Base-by-base conservation (phyloP, 2,888 invertebrate genomes). In the Ophion costatus region DNA sequence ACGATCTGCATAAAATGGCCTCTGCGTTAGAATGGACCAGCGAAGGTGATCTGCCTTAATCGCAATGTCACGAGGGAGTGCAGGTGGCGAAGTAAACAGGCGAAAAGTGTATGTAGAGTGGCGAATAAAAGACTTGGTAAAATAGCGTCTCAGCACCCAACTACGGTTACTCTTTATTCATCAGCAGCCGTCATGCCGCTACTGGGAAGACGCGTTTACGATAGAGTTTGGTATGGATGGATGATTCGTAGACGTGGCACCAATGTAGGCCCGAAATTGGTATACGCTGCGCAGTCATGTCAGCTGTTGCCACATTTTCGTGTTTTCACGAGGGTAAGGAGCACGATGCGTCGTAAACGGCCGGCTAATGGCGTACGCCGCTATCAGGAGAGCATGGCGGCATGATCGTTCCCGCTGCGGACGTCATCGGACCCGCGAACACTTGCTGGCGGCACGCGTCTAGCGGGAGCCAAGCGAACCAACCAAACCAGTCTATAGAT, bases 321-420 rank as follows among this genome's bases (percentile, higher is more conserved):
- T 79, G 75, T 38, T 67, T 69, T 22, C 57, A 29, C 61, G 63
- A 38, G 9, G 24, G 17, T 56, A 56, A 42, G 70, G 71, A 63
- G 84, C 87, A 87, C 86, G 87, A 88, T 91, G 88, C 89, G 89
- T 89, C 88, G 89, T 89, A 90, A 92, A 91, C 92, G 91, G 92
- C 91, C 92, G 90, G 89, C 90, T 89, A 89, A 88, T 91, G 91
- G 89, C 89, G 91, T 90, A 90, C 89, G 88, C 88, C 74, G 61
- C 22, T 88, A 90, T 59, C 89, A 88, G 93, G 92, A 83, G 76
- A 89, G 22, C 88, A 93, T 88, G 22, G 10, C 45, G 51, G 45
- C 20, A 14, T 38, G 29, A 57, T n/a, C 22, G 24, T 70, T 24
- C 7, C 38, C 57, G 67, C 69, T 22, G 24, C 33, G 11, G 69